A percentile compares a stretch with the other conserved stretches of the same genome.
Conservation (phyloP, 2,888 invertebrate species). For the Lasioglossum leucozonium region DNA sequence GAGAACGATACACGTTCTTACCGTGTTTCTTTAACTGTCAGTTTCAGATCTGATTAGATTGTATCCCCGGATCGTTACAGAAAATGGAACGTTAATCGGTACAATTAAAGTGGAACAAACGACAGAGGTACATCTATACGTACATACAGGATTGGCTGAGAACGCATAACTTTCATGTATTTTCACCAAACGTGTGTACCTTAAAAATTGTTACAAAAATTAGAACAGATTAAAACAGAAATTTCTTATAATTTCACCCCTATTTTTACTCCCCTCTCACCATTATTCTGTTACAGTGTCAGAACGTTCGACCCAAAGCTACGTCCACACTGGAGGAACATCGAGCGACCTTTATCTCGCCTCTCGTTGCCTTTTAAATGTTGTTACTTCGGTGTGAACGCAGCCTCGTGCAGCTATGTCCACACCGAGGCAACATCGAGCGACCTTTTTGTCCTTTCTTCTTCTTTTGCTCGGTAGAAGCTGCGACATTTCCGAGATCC, state of each 20-base stretch:
- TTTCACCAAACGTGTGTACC: not conserved
- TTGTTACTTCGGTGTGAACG: not conserved
- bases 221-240: not conserved
- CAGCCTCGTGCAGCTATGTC: no score
- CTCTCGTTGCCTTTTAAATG: not conserved
- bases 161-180: not conserved
- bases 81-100: slow-evolving; percentile 2
- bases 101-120: slow-evolving; percentile 4
- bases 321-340: not conserved
- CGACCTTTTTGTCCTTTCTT: no score
- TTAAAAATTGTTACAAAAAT: not conserved
- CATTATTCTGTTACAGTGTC: not conserved
- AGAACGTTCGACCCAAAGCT: not conserved
- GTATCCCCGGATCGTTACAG: slow-evolving; percentile 9
- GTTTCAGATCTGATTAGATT: slow-evolving; percentile 21
- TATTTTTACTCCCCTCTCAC: not conserved
- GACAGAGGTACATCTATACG: not conserved
- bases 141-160: not conserved
- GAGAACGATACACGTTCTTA: not conserved
- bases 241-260: not conserved
- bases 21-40: slow-evolving; percentile 1
- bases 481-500: no score
- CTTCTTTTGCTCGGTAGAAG: no score
- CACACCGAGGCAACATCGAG: no score
- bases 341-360: not conserved